Percentiles rank a stretch among this genome's conserved stretches.
These are phyloP conservation scores for Anhinga rufa DNA, from an alignment of 2,113 vertebrate species.

Conservation along the genomic window DNA sequence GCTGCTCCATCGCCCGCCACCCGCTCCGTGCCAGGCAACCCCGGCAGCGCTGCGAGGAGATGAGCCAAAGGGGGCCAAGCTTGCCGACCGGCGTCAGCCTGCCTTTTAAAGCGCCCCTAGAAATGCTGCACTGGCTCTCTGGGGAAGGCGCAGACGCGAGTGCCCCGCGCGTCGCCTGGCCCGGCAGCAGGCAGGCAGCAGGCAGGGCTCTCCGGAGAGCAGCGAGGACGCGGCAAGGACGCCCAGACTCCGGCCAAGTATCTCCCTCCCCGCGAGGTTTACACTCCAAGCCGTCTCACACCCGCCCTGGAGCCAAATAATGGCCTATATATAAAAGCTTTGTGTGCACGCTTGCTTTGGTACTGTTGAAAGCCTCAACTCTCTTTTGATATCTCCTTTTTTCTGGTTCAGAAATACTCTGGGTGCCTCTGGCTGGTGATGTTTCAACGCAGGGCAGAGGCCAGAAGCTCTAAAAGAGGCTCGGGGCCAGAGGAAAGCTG, in stretches of 20 bases:
- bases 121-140: not conserved
- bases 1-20: conserved; percentile 18
- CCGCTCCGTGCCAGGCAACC: not conserved
- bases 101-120: not conserved
- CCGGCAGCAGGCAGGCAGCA: fast-evolving
- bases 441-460: not conserved
- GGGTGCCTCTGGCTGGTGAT: not conserved
- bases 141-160: not conserved
- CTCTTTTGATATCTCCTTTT: not conserved
- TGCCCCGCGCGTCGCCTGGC: not conserved
- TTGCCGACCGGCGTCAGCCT: not conserved
- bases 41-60: not conserved
- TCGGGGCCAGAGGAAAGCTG: not conserved
- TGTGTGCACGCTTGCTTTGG: not conserved
- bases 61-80: not conserved
- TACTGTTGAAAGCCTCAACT: not conserved
- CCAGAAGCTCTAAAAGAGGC: not conserved
- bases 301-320: not conserved
- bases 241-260: not conserved
- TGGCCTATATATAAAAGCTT: fast-evolving
- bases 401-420: not conserved
- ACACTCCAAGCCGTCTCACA: not conserved
- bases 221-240: fast-evolving
- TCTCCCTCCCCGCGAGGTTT: fast-evolving
- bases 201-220: not conserved